These are phyloP conservation scores for Podarcis siculus DNA, from an alignment of 2,797 vertebrate genomes.

Conservation along the genomic window DNA sequence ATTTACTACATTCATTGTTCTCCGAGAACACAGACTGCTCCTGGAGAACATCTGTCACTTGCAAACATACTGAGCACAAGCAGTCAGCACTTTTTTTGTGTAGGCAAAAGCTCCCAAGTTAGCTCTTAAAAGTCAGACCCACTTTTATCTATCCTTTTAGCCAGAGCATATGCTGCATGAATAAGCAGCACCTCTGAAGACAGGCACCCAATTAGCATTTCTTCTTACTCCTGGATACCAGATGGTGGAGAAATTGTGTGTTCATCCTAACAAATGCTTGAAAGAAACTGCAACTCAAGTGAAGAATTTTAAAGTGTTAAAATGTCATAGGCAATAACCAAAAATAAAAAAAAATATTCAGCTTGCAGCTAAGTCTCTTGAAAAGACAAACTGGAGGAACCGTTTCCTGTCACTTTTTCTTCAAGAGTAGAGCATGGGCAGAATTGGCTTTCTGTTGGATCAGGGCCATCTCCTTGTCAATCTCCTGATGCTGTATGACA, in stretches of 20 bases:
- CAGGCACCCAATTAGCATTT: not conserved
- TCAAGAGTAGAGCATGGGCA: not conserved
- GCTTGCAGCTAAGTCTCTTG: not conserved
- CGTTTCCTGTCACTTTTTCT: not conserved
- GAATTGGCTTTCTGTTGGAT: not conserved
- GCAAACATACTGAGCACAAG: not conserved
- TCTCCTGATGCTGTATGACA: too few species aligned
- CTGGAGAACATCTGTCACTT: constrained; percentile 26
- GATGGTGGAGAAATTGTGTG: not conserved
- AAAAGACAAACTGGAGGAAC: not conserved
- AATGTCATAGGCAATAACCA: not conserved
- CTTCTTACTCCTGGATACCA: constrained; percentile 15
- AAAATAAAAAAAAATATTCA: not conserved
- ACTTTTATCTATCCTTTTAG: constrained; percentile 35
- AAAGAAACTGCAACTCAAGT: not conserved
- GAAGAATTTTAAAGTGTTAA: not conserved
- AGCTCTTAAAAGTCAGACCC: not conserved
- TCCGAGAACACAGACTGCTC: not conserved
- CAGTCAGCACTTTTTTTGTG: not conserved
- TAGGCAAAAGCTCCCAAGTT: constrained; percentile 1
- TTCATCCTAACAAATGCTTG: not conserved
- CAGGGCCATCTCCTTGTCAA: too few species aligned
- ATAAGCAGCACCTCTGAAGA: not conserved
- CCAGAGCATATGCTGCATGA: not conserved
- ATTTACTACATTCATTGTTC: constrained; percentile 34